phyloP scores from a whole-genome alignment of 2,888 invertebrate species.

The Periphyllus acericola region DNA sequence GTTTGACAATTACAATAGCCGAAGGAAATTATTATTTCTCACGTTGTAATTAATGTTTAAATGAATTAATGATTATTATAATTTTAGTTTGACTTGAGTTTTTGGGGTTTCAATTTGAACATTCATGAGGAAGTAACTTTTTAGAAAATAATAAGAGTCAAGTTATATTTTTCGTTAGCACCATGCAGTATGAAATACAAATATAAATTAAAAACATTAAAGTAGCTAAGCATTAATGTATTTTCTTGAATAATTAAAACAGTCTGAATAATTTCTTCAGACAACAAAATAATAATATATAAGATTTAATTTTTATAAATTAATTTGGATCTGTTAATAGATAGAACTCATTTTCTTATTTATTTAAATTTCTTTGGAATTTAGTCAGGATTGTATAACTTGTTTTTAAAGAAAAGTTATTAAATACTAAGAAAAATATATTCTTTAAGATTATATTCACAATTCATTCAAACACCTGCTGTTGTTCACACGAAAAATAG shows the following conservation, averaged over 20 bases:
- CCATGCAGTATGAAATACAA: not conserved
- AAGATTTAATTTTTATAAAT: conserved; percentile 1
- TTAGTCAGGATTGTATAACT: conserved; percentile 6
- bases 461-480: conserved; percentile 40
- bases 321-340: not conserved
- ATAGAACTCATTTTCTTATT: not conserved
- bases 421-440: conserved; percentile 20
- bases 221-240: too few species aligned
- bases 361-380: not conserved
- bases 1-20: not conserved
- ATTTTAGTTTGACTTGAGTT: not conserved
- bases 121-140: not conserved
- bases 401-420: conserved; percentile 43
- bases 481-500: conserved; percentile 47
- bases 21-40: not conserved
- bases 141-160: not conserved
- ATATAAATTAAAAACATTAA: not conserved
- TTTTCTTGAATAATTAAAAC: not conserved
- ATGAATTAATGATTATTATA: not conserved
- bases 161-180: not conserved
- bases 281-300: not conserved
- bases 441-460: conserved; percentile 49
- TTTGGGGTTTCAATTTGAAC: not conserved
- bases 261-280: not conserved
- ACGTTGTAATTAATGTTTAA: not conserved